Evolutionary conservation across 1,140 invertebrate genomes (phyloP), one percentile per base, ranked within the genome.

Genomic region (Andricus grossulariae): DNA sequence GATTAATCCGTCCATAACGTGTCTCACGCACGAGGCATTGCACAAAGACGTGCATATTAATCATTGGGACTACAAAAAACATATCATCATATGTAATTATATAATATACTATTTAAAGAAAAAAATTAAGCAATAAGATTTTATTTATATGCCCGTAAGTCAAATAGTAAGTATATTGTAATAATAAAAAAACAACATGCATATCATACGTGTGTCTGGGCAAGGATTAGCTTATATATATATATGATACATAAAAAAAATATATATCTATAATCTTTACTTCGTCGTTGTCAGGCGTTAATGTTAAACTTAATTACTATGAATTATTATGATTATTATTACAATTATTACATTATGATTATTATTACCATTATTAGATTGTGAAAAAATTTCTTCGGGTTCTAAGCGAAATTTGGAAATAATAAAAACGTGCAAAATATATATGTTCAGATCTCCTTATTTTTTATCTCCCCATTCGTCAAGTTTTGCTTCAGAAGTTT

Each of bases 61-160:
- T 91, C 90, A 91, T 92, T 90, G 90, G 90, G 90, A 91, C 90
- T 92, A 92, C 89, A 91, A 91, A 90, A 91, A 86, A 91, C 91
- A 92, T 92, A 92, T 92, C 90, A 92, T 90, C 88, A 83, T 90
- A 89, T 90, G 82, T 90, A 90, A 90, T 86, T 87, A 87, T 88
- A 87, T 88, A 88, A 81, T 79, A 80, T 73, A 74, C 39, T 72
- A 50, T 50, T 50, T 72, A 72, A 72, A 72, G 19, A 72, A 84
- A 82, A 25, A 85, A 82, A 82, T 81, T 91, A 91, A 90, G 88
- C 89, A 90, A 90, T 91, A 91, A 91, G 90, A 91, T 89, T 88
- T 45, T 89, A 90, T 90, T 89, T 90, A 89, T 89, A 89, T 89
- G 89, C 87, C 87, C 88, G 83, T 89, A 81, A 87, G 79, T 84